phyloP scores from a whole-genome alignment of 2,113 vertebrate species.

The Rhea pennata region DNA sequence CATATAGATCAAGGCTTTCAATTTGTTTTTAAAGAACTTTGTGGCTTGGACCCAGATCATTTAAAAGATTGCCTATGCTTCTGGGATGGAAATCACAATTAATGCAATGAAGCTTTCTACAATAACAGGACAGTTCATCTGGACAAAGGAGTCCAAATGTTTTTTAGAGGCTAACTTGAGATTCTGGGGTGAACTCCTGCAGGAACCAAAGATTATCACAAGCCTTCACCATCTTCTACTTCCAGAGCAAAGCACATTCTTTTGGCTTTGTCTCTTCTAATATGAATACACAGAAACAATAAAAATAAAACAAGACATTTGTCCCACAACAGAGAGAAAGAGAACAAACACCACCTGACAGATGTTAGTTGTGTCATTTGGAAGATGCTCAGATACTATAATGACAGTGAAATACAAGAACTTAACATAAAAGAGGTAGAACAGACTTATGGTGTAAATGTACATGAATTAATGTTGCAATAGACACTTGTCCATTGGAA shows the following conservation, averaged over 20 bases:
- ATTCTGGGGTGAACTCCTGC: background rate
- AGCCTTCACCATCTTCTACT: background rate
- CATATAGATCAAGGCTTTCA: background rate
- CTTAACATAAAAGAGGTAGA: background rate
- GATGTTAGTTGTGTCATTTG: conserved; percentile 37
- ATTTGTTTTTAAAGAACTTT: conserved; percentile 19
- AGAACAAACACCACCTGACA: conserved; percentile 47
- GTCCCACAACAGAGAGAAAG: background rate
- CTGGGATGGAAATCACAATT: conserved; percentile 12
- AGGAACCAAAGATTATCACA: conserved; percentile 14
- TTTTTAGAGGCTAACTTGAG: background rate
- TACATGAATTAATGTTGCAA: background rate
- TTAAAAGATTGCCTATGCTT: background rate
- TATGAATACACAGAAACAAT: background rate
- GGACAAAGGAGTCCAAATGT: background rate
- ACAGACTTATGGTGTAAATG: background rate
- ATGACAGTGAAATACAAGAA: background rate
- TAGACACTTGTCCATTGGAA: background rate
- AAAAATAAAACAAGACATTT: conserved; percentile 24
- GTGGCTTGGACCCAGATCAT: conserved; percentile 3
- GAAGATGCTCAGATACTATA: background rate
- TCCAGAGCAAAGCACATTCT: conserved; percentile 14
- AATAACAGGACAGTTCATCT: background rate
- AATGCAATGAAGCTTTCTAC: background rate
- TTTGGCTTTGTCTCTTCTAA: conserved; percentile 26